Percentiles rank a stretch among this genome's conserved stretches.
Conservation (phyloP, 2,888 invertebrate species). For the Agrotis exclamationis region DNA sequence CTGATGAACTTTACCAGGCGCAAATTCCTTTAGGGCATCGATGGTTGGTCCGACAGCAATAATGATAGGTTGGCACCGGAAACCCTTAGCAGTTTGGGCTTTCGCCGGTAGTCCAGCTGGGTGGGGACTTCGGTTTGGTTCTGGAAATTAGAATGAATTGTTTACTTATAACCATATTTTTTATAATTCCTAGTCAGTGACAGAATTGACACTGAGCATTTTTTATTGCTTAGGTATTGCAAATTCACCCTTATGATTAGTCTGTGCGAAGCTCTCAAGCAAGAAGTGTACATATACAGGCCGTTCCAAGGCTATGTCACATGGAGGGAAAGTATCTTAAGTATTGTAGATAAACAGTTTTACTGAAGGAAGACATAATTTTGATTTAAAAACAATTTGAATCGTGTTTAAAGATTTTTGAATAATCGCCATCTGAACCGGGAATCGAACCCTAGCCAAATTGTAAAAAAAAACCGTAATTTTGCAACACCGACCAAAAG, state of each 20-base stretch:
- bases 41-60: conserved; percentile 18
- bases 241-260: conserved; percentile 1
- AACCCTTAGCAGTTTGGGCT: conserved; percentile 19
- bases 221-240: conserved; percentile 3
- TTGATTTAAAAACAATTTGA: not conserved
- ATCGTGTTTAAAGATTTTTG: no score
- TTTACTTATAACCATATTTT: not conserved
- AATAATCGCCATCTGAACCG: no score
- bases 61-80: conserved; percentile 20
- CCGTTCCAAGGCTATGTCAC: not conserved
- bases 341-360: not conserved
- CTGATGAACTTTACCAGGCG: no score
- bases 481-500: no score
- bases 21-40: no score
- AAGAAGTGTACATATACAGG: not conserved
- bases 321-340: conserved; percentile 1
- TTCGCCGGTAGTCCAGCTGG: conserved; percentile 20
- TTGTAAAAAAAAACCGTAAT: no score
- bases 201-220: not conserved
- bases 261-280: conserved; percentile 3
- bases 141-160: not conserved
- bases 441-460: no score
- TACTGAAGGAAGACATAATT: conserved; percentile 3
- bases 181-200: conserved; percentile 1
- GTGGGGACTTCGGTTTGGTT: conserved; percentile 7